These are phyloP conservation scores for Dissostichus mawsoni DNA, from an alignment of 2,113 vertebrate genomes.

Conservation along the genomic window DNA sequence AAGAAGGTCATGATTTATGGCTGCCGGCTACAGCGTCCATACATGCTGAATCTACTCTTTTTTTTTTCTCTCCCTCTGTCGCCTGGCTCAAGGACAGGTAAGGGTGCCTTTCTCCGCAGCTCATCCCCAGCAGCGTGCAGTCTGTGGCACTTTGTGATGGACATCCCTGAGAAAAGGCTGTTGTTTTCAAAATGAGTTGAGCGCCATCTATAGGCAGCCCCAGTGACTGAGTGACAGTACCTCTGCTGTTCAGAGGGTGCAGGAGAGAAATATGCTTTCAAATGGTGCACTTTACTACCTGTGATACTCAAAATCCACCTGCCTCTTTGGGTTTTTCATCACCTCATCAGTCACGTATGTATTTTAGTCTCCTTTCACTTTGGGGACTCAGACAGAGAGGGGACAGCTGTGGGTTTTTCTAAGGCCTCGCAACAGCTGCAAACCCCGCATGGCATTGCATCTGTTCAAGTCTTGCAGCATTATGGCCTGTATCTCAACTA, in stretches of 20 bases:
- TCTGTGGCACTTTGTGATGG: slow-evolving; percentile 70
- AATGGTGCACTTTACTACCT: slow-evolving; percentile 41
- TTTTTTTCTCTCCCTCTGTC: slow-evolving; percentile 43
- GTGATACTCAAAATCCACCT: slow-evolving; percentile 42
- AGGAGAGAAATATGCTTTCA: neutral
- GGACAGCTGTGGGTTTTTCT: slow-evolving; percentile 72
- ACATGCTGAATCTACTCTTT: slow-evolving; percentile 83
- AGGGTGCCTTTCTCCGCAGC: slow-evolving; percentile 75
- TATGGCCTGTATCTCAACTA: slow-evolving; percentile 30
- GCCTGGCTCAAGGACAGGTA: slow-evolving; percentile 82
- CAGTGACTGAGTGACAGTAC: neutral
- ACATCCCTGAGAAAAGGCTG: slow-evolving; percentile 43
- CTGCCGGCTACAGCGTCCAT: slow-evolving; percentile 60
- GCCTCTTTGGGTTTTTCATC: slow-evolving; percentile 39
- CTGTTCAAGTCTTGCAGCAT: slow-evolving; percentile 57
- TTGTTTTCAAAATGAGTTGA: slow-evolving; percentile 66
- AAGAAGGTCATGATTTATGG: slow-evolving; percentile 83
- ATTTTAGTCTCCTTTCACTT: slow-evolving; percentile 48
- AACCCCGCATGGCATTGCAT: slow-evolving; percentile 69
- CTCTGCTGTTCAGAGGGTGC: neutral
- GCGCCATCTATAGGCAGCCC: slow-evolving; percentile 76
- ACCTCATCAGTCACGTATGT: slow-evolving; percentile 67
- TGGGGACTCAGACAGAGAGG: slow-evolving; percentile 43
- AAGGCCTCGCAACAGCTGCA: slow-evolving; percentile 74
- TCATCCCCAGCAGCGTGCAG: slow-evolving; percentile 60